Evolutionary conservation across 2,888 invertebrate genomes (phyloP).

Genomic region (Exocentrus adspersus): DNA sequence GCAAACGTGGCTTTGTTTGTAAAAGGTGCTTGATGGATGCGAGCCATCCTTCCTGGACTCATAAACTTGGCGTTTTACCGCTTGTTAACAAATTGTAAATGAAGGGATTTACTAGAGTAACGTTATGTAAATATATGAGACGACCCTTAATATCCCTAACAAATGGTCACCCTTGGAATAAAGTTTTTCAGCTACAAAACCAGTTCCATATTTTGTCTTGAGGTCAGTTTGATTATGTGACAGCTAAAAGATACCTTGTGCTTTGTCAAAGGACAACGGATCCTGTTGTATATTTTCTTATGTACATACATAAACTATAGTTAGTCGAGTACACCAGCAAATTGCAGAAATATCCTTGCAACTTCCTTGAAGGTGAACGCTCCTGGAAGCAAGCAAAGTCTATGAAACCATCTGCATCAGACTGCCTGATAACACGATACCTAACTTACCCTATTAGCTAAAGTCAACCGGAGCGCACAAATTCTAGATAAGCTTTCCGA

Average conservation of each 20-base stretch:
- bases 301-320: too few relatives aligned
- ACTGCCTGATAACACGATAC: slow-evolving; percentile 9
- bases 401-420: slow-evolving; percentile 6
- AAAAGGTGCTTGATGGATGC: background rate
- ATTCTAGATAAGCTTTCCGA: slow-evolving; percentile 12
- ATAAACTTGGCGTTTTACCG: slow-evolving; percentile 1
- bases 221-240: too few relatives aligned
- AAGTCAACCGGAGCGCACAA: slow-evolving; percentile 15
- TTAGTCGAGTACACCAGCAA: too few relatives aligned
- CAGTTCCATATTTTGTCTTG: too few relatives aligned
- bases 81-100: slow-evolving; percentile 8
- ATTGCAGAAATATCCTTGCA: too few relatives aligned
- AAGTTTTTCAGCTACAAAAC: background rate
- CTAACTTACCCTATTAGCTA: slow-evolving; percentile 15
- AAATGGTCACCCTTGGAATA: background rate
- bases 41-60: background rate
- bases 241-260: too few relatives aligned
- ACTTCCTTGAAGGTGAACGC: too few relatives aligned
- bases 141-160: background rate
- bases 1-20: background rate
- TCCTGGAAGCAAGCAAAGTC: background rate
- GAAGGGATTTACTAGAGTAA: background rate
- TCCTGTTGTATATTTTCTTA: too few relatives aligned
- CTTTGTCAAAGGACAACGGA: too few relatives aligned
- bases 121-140: slow-evolving; percentile 1